phyloP scores from a whole-genome alignment of 2,113 vertebrate genomes.

The Cololabis saira region DNA sequence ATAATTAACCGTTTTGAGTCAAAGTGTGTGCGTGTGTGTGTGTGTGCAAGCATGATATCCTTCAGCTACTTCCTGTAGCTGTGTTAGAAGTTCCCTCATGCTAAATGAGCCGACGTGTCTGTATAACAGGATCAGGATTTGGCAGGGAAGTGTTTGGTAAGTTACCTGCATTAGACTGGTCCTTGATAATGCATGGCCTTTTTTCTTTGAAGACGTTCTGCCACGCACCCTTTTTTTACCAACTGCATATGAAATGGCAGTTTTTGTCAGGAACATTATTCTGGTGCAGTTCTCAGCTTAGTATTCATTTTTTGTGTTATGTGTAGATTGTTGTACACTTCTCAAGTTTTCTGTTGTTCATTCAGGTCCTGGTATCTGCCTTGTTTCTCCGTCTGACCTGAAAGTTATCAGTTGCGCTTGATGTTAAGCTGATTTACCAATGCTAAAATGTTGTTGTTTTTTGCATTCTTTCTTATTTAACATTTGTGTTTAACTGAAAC shows the following conservation, averaged over 20 bases:
- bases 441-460: background rate
- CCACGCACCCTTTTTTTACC: background rate
- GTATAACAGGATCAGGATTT: constrained; percentile 68
- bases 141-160: constrained; percentile 68
- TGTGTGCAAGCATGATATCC: background rate
- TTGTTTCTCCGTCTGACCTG: constrained; percentile 16
- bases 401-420: no score
- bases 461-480: constrained; percentile 3
- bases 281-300: constrained; percentile 13
- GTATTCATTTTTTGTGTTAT: constrained; percentile 28
- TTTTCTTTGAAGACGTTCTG: constrained; percentile 6
- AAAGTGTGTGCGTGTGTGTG: background rate
- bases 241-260: no score
- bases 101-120: constrained; percentile 56
- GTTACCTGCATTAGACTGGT: constrained; percentile 36
- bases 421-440: constrained; percentile 49
- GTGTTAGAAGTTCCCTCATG: constrained; percentile 12
- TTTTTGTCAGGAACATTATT: background rate
- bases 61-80: constrained; percentile 4
- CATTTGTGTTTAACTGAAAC: constrained; percentile 2
- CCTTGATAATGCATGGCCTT: constrained; percentile 31
- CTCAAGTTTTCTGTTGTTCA: constrained; percentile 49
- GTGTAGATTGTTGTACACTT: constrained; percentile 14
- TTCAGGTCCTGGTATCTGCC: constrained; percentile 26
- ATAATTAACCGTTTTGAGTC: background rate